Evolutionary conservation across 1,140 invertebrate genomes (phyloP), one percentile per base, ranked within the genome.

Genomic region (Armadillidium nasatum): DNA sequence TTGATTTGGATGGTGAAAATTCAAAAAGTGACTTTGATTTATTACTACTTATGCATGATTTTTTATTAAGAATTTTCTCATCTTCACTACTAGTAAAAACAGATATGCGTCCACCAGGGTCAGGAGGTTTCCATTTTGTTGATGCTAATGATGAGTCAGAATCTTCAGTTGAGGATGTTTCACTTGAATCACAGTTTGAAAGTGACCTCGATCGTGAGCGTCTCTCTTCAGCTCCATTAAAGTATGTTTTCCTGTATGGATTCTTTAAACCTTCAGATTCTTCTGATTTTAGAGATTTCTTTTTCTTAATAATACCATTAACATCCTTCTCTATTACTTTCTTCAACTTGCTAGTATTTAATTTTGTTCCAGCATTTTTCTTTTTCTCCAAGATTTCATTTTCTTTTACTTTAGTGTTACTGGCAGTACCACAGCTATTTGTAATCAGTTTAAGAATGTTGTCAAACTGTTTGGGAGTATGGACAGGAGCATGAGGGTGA

Each of bases 211-310:
- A 81, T 9, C 79, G 72, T 22, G 79, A 81, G 78, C 89, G 87
- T 78, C 87, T 87, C 21, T 88, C 86, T 50, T 83, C 76, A 22
- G 90, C 89, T 60, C 92, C 92, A 83, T 93, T 93, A 21, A 92
- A 89, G 83, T 92, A 93, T 73, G 90, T 84, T 82, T 89, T 89
- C 82, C 91, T 92, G 82, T 90, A 91, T 21, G 89, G 89, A 84
- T 91, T 91, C 45, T 88, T 60, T 2, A 60, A 60, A 19, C 11
- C 19, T 60, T 60, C 50, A 13, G 50, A 15, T 60, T 19, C 22
- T 33, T 33, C 33, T 3, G 33, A 33, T 33, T 33, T 33, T 33
- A 33, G 33, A 10, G 44, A 60, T 54, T 60, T 60, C 50, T 60
- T 60, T 13, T 60, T 60, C 70, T 74, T 74, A 22, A 77, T 74